These are phyloP conservation scores for Phenganax subtilis DNA, from an alignment of 92 coral and sea anemone species.

Conservation along the genomic window DNA sequence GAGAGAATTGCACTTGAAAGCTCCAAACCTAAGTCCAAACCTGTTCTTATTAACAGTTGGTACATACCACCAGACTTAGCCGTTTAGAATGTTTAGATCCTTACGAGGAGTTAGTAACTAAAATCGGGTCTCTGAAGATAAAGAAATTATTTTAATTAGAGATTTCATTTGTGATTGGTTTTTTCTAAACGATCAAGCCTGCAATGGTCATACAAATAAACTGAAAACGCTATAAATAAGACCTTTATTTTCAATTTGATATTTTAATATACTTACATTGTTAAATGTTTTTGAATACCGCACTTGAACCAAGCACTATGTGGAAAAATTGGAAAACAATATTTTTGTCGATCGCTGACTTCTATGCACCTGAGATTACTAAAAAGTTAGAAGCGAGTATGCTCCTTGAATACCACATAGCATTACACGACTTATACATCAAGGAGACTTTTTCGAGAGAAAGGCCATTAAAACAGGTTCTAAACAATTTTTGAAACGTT, in stretches of 20 bases:
- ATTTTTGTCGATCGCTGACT: constrained; percentile 8
- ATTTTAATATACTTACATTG: background rate
- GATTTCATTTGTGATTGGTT: constrained; percentile 13
- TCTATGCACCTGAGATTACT: constrained; percentile 16
- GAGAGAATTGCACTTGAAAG: too few species aligned
- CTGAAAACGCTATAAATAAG: background rate
- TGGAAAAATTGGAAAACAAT: constrained; percentile 28
- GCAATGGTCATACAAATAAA: background rate
- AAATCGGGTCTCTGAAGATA: too few species aligned
- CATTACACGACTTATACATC: background rate
- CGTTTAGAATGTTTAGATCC: too few species aligned
- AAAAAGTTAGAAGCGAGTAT: constrained; percentile 15
- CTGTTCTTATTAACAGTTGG: too few species aligned
- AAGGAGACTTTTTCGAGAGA: too few species aligned
- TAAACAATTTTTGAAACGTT: too few species aligned
- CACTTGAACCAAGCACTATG: constrained; percentile 5
- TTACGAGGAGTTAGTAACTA: too few species aligned
- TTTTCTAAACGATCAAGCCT: background rate
- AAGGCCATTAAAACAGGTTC: too few species aligned
- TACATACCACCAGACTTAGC: too few species aligned
- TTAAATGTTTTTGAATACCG: background rate
- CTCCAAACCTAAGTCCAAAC: too few species aligned
- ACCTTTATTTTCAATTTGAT: background rate
- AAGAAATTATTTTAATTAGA: background rate
- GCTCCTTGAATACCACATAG: background rate